These are phyloP conservation scores for Macropus fuliginosus DNA, from an alignment of 2,797 vertebrate species.

Conservation along the genomic window DNA sequence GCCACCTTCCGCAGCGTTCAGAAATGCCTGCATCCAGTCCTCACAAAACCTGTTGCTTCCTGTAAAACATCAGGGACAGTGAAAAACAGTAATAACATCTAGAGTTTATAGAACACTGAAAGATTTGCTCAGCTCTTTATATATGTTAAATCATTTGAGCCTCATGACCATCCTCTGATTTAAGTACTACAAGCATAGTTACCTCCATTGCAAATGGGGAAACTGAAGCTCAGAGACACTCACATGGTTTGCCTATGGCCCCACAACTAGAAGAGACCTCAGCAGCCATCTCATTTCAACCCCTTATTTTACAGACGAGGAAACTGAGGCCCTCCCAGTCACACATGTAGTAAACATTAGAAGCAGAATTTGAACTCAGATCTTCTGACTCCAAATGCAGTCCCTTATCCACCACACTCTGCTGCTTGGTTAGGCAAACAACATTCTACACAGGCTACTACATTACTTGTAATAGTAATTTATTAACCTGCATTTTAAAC, in stretches of 20 bases:
- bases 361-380: not conserved
- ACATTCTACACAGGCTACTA: not conserved
- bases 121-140: not conserved
- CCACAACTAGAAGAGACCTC: not conserved
- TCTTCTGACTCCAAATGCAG: not conserved
- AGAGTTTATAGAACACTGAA: not conserved
- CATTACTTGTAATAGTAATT: not conserved
- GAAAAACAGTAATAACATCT: not conserved
- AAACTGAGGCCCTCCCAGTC: not conserved
- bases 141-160: not conserved
- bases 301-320: not conserved
- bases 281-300: not conserved
- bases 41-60: slow-evolving; percentile 97
- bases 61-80: slow-evolving; percentile 78
- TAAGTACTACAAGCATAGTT: not conserved
- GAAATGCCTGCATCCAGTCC: slow-evolving; percentile 95
- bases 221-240: not conserved
- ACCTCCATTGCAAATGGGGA: not conserved
- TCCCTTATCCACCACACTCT: not conserved
- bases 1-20: slow-evolving; percentile 91
- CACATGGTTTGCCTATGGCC: not conserved
- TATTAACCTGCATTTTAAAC: not conserved
- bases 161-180: not conserved
- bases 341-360: not conserved
- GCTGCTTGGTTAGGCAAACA: not conserved